Base-by-base conservation (phyloP, 2,888 invertebrate genomes). In the Troides aeacus region DNA sequence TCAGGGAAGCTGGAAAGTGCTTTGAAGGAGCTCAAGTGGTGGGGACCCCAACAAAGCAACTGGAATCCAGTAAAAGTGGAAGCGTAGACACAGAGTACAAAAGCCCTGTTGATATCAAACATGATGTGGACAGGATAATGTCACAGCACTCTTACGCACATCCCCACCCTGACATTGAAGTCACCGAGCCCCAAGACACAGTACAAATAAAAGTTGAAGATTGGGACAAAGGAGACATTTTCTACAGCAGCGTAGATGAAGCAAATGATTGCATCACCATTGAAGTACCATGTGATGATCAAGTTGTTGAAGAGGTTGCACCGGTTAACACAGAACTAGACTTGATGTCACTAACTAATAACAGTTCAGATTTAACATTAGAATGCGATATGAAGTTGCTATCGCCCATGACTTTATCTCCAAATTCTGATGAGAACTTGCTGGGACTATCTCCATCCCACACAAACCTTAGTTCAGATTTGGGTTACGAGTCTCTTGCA, bases 11-110 rank as follows among this genome's bases (percentile, higher is more conserved):
- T 91, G 74, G 86, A 89, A 84, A 87, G 78, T 82, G 89, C 83
- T 59, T 81, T 91, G 71, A 90, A 94, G 78, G 93, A 94, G 85
- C 93, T 94, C 82, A 95, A 95, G 79, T 97, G 97, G 97, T 97
- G 97, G 97, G 97, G 97, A 73, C 95, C 95, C 66, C 96, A 96
- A 82, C 97, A 97, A 90, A 96, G 94, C 88, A 95, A 93, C 79
- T 97, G 97, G 97, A 97, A 96, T 85, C 97, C 97, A 77, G 93
- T 96, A 82, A 93, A 94, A 77, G 90, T 93, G 84, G 83, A 85
- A 78, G 92, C 90, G n/a, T 93, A 92, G 87, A 66, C 56, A 62
- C 36, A 17, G 70, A 64, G 61, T 62, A 56, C 39, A 71, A 67
- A 64, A 71, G 64, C 21, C 56, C 58, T 6, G 21, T 71, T 64